Conservation (phyloP, 2,797 vertebrate genomes). For the Pseudochromis fuscus region DNA sequence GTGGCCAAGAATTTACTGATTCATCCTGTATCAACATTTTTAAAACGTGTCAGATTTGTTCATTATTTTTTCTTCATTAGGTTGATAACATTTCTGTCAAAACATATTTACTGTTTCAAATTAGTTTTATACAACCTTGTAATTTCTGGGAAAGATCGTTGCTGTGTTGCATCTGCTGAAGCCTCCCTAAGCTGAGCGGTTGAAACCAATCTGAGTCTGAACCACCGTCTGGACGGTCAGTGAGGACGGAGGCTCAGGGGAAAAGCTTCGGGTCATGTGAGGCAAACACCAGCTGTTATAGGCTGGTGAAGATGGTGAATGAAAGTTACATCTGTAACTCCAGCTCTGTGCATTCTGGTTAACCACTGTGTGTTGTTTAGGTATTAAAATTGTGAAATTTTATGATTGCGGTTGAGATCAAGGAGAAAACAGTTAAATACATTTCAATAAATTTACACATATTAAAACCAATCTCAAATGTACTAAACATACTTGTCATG, state of each 20-base stretch:
- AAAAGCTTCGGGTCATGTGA: neutral
- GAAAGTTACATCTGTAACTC: neutral
- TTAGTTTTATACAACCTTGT: constrained; percentile 3
- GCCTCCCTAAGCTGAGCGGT: neutral
- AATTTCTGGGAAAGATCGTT: neutral
- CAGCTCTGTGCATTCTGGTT: neutral
- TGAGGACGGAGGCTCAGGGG: too few species aligned
- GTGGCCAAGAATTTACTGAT: neutral
- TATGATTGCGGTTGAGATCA: neutral
- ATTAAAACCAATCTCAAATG: neutral
- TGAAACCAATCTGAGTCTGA: neutral
- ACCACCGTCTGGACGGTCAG: neutral
- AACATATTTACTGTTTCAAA: neutral
- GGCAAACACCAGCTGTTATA: neutral
- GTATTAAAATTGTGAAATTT: neutral
- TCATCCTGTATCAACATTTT: neutral
- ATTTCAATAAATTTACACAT: neutral
- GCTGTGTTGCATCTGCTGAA: neutral
- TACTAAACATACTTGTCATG: neutral
- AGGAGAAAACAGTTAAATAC: neutral
- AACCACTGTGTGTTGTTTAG: neutral
- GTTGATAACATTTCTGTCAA: constrained; percentile 8
- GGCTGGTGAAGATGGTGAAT: neutral
- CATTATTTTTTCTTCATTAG: neutral
- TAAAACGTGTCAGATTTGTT: neutral